Percentiles rank a stretch among this genome's conserved stretches.
phyloP scores from a whole-genome alignment of 2,888 invertebrate genomes.

The Drosophila ochracea region DNA sequence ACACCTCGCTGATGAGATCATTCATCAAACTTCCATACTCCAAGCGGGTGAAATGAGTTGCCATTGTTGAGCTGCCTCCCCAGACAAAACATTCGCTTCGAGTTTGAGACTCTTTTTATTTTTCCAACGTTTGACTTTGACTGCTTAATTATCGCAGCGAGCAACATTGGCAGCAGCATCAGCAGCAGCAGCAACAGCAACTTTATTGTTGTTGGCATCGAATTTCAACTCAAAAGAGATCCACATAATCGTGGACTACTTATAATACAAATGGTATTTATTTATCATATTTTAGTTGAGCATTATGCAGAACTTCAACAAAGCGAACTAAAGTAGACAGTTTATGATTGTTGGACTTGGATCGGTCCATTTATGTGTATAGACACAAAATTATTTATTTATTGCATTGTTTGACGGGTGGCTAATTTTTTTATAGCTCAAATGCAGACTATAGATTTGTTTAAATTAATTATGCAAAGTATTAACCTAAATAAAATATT shows the following conservation, averaged over 20 bases:
- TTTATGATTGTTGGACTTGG: neutral
- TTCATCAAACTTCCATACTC: constrained; percentile 75
- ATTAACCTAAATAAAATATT: neutral
- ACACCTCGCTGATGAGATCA: constrained; percentile 84
- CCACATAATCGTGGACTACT: constrained; percentile 7
- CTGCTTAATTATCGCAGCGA: constrained; percentile 71
- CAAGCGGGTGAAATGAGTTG: constrained; percentile 80
- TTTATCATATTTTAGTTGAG: constrained; percentile 8
- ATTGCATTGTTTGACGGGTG: neutral
- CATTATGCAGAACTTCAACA: constrained; percentile 1
- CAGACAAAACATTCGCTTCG: constrained; percentile 38
- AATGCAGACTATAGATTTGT: neutral
- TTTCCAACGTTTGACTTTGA: constrained; percentile 60
- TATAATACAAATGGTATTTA: constrained; percentile 10
- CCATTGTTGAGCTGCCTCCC: constrained; percentile 70
- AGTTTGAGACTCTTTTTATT: constrained; percentile 29
- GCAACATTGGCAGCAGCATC: constrained; percentile 41
- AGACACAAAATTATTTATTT: neutral
- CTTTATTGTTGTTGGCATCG: constrained; percentile 28
- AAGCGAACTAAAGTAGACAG: neutral
- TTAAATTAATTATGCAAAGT: neutral
- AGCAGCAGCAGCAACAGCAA: constrained; percentile 24
- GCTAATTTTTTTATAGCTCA: neutral
- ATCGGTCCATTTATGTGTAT: neutral
- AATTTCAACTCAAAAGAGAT: constrained; percentile 16